A percentile compares a stretch with the other conserved stretches of the same genome.
Conservation (phyloP, 2,888 invertebrate species). For the Ormyrus rosae region DNA sequence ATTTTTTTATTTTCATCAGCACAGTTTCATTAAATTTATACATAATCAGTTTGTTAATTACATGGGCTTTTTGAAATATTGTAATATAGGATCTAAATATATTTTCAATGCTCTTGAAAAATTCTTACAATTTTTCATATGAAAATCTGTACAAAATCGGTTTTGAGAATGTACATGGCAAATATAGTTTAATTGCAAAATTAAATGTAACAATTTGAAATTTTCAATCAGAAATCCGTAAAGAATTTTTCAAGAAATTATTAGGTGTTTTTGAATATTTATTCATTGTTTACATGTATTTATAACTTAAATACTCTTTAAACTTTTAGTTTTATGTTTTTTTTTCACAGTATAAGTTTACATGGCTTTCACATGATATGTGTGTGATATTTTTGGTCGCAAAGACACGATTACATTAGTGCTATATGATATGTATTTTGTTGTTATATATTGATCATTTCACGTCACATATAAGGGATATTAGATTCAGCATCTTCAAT, state of each 20-base stretch:
- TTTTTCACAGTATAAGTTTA: background rate
- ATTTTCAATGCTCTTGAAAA: constrained; percentile 6
- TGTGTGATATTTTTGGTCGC: constrained; percentile 71
- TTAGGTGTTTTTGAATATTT: no score
- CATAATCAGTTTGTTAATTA: constrained; percentile 3
- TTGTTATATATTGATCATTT: background rate
- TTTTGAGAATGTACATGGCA: no score
- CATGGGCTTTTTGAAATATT: constrained; percentile 4
- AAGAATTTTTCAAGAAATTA: no score
- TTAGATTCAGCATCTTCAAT: no score
- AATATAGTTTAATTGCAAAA: no score
- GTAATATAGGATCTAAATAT: constrained; percentile 14
- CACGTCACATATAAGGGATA: no score
- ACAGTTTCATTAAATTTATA: constrained; percentile 17
- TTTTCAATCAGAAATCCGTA: no score
- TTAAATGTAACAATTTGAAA: no score
- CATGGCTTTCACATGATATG: constrained; percentile 48
- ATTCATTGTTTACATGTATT: background rate
- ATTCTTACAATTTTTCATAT: no score
- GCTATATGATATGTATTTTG: constrained; percentile 59
- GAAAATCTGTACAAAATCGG: no score
- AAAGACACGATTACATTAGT: constrained; percentile 66
- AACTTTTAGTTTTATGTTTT: constrained; percentile 22
- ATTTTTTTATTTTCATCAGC: constrained; percentile 30
- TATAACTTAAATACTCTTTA: constrained; percentile 2